Evolutionary conservation across 1,140 invertebrate species (phyloP), one percentile per base, ranked within the genome.

Genomic region (Aphidius ervi): DNA sequence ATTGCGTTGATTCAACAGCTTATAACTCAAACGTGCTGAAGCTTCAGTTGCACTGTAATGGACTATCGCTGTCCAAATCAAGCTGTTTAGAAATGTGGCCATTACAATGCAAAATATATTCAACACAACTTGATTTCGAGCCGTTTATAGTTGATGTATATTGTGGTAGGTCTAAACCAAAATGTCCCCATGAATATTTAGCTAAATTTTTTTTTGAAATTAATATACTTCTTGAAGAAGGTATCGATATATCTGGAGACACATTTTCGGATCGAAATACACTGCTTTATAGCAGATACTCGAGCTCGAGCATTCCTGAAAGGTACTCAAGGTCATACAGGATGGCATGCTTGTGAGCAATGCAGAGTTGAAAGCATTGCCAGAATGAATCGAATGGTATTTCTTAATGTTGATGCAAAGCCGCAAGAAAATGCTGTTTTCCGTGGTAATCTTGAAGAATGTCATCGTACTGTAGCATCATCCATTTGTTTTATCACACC

Each of bases 121-220:
- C 47, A 31, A 16, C 43, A 7, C 43, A 55, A 45, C 41, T 50
- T 42, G 39, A 55, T n/a, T 59, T 55, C 49, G 39, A 59, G 48
- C 61, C 61, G 0, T 63, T 63, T 45, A 50, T 55, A 31, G 56
- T 63, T 0, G 61, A 56, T 16, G 20, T 63, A 7, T 63, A 63
- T 31, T 63, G 23, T 47, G 61, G 61, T n/a, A 9, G 5, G 0
- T 47, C 42, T 8, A 63, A 58, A 48, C 61, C 56, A 37, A 54
- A 55, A 46, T 10, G 54, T n/a, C 46, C 48, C 16, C 16, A 7
- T 9, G 40, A 63, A 31, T 65, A 60, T 40, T 47, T 63, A 39
- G 4, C 39, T 20, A 54, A 61, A 60, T 62, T 63, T 40, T 61
- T 63, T 9, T n/a, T 20, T 5, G 58, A 65, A 63, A 31, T 65